A percentile compares a stretch with the other conserved stretches of the same genome.
Conservation (phyloP, 2,113 vertebrate genomes). For the Forbesichthys agassizii region DNA sequence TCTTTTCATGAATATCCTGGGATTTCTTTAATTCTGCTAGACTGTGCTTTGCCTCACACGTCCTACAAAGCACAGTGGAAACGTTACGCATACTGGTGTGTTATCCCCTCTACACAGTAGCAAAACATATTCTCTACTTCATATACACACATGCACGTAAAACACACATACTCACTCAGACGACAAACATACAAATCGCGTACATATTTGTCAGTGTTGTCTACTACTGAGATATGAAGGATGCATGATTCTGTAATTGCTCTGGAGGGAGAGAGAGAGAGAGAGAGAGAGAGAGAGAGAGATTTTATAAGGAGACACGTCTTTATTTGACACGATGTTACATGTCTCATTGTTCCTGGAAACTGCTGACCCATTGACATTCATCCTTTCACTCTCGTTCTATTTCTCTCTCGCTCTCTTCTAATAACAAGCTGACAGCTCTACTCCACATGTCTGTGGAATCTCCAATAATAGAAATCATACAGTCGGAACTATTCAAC, state of each 20-base stretch:
- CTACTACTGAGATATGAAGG: slow-evolving; percentile 44
- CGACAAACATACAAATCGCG: neutral
- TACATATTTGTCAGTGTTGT: slow-evolving; percentile 60
- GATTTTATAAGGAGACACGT: slow-evolving; percentile 24
- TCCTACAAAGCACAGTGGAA: neutral
- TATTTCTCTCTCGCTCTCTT: neutral
- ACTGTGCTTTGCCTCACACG: slow-evolving; percentile 48
- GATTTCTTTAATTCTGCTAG: slow-evolving; percentile 66
- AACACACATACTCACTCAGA: slow-evolving; percentile 3
- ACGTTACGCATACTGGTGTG: neutral
- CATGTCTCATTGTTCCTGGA: slow-evolving; percentile 21
- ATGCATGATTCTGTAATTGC: slow-evolving; percentile 50
- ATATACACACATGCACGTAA: slow-evolving; percentile 10
- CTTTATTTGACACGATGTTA: slow-evolving; percentile 36
- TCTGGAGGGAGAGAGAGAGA: slow-evolving; percentile 18
- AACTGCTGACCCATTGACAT: neutral
- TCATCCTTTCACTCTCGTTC: slow-evolving; percentile 7
- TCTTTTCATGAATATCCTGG: slow-evolving; percentile 70
- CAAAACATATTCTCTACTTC: neutral
- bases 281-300: slow-evolving; percentile 1
- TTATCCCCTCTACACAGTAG: neutral
- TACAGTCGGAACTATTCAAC: neutral
- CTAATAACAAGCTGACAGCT: neutral
- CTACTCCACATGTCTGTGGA: neutral
- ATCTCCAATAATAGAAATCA: neutral